Evolutionary conservation across 1,140 invertebrate species (phyloP).

Genomic region (Akabosia matsudoensis): DNA sequence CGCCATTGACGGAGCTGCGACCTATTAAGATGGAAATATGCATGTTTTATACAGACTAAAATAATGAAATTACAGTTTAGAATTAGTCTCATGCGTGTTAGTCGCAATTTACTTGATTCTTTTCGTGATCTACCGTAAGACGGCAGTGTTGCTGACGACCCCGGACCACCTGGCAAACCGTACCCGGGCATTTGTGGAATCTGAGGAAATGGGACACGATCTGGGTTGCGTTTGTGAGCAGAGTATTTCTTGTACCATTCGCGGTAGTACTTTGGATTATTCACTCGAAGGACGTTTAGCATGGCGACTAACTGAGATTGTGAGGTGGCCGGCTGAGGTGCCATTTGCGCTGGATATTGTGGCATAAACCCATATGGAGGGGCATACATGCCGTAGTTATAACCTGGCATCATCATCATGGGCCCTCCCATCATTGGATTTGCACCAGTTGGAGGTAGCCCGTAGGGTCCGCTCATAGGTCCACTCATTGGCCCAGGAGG

Average conservation of each 20-base stretch:
- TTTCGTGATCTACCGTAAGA: constrained; percentile 43
- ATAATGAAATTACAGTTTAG: background rate
- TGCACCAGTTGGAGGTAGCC: background rate
- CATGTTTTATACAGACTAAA: too few relatives aligned
- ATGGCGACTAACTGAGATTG: constrained; percentile 61
- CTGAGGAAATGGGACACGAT: constrained; percentile 32
- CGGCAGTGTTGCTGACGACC: constrained; percentile 51
- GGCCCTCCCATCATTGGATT: background rate
- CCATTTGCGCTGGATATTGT: constrained; percentile 41
- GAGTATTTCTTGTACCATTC: constrained; percentile 71
- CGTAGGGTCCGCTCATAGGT: background rate
- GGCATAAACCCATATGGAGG: constrained; percentile 28
- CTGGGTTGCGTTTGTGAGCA: constrained; percentile 47
- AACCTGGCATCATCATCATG: constrained; percentile 5
- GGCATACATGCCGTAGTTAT: background rate
- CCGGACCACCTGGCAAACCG: constrained; percentile 45
- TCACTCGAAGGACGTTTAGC: constrained; percentile 70
- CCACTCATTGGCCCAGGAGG: background rate
- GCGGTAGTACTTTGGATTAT: constrained; percentile 71
- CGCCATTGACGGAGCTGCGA: background rate
- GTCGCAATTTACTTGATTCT: background rate
- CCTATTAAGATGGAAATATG: background rate
- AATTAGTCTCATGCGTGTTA: background rate
- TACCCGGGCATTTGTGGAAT: constrained; percentile 49
- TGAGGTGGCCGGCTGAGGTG: constrained; percentile 47